Conservation (phyloP, 1,140 invertebrate species). For the roundworm (Caenorhabditis elegans) region WBcel235 BX284606.5:16367001-16367500, state of each 20-base stretch:
- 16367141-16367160: background rate
- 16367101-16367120: background rate
- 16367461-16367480: no score
- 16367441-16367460: no score
- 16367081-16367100: background rate
- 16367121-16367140: background rate
- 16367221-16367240: background rate
- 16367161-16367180: no score
- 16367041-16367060: no score
- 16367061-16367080: no score
- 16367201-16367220: background rate
- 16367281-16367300: background rate
- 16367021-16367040: no score
- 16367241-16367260: background rate
- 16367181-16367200: background rate
- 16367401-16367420: background rate
- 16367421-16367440: background rate
- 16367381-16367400: constrained; percentile 24
- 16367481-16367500: no score
- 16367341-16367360: constrained; percentile 3
- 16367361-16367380: constrained; percentile 23
- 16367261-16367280: background rate
- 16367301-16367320: background rate
- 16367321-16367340: background rate
- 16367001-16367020: background rate